Evolutionary conservation across 2,113 vertebrate species (phyloP).

Genomic region (Xiphophorus hellerii): DNA sequence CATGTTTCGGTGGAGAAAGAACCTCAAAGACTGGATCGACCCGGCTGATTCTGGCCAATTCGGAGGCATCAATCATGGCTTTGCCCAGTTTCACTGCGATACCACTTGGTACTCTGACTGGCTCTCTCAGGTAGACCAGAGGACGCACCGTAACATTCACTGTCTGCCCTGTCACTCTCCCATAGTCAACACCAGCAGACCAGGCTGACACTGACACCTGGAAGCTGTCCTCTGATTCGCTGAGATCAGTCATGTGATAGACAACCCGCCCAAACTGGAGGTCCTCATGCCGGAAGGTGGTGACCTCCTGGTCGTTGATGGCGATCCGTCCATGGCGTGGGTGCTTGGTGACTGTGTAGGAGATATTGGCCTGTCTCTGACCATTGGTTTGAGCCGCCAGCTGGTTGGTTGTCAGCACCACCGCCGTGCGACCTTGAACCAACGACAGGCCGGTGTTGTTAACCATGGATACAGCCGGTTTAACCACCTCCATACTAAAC

Average conservation of each 20-base stretch:
- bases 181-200: constrained; percentile 67
- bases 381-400: constrained; percentile 85
- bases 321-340: constrained; percentile 83
- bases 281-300: constrained; percentile 84
- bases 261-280: constrained; percentile 78
- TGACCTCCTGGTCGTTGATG: constrained; percentile 77
- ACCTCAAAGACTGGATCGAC: constrained; percentile 86
- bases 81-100: constrained; percentile 80
- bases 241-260: constrained; percentile 86
- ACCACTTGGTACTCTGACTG: constrained; percentile 79
- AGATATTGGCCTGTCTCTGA: constrained; percentile 78
- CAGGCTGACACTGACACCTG: constrained; percentile 80
- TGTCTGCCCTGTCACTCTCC: constrained; percentile 79
- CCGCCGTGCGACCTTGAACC: constrained; percentile 82
- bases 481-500: constrained; percentile 86
- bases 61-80: constrained; percentile 86
- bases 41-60: constrained; percentile 83
- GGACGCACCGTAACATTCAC: constrained; percentile 82
- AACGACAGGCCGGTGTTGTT: constrained; percentile 85
- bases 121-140: constrained; percentile 74
- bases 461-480: constrained; percentile 78
- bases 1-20: constrained; percentile 79
- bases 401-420: constrained; percentile 80
- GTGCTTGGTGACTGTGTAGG: constrained; percentile 80
- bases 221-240: constrained; percentile 80